Conservation (phyloP, 2,113 vertebrate genomes). For the Prunella fulvescens region DNA sequence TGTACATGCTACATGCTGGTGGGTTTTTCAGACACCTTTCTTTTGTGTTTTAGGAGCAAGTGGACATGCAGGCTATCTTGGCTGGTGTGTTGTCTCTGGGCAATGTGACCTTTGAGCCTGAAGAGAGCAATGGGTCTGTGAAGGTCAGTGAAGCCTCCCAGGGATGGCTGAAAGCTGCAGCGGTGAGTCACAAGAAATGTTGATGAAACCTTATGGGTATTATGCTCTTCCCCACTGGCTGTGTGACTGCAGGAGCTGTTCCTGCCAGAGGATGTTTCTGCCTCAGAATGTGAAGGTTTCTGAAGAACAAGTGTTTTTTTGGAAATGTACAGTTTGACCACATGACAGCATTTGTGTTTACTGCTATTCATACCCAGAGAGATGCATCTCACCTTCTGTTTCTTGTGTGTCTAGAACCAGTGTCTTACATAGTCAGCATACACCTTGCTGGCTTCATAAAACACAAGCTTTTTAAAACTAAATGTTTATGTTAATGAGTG, state of each 20-base stretch:
- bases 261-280: background rate
- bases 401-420: background rate
- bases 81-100: constrained; percentile 78
- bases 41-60: constrained; percentile 69
- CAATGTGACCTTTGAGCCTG: constrained; percentile 72
- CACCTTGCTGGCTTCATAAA: background rate
- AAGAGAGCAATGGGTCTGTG: constrained; percentile 60
- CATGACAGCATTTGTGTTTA: background rate
- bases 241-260: background rate
- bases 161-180: constrained; percentile 77
- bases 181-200: constrained; percentile 58
- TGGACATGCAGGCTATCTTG: constrained; percentile 76
- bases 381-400: background rate
- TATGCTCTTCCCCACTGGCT: background rate
- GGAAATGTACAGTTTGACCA: background rate
- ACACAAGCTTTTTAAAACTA: background rate
- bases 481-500: background rate
- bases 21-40: background rate
- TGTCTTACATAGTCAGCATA: background rate
- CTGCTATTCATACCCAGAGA: background rate
- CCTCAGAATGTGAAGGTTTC: background rate
- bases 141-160: constrained; percentile 54
- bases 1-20: background rate
- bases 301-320: background rate
- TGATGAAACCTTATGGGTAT: background rate